Evolutionary conservation across 2,888 invertebrate genomes (phyloP).

Genomic region (Pterostichus niger): DNA sequence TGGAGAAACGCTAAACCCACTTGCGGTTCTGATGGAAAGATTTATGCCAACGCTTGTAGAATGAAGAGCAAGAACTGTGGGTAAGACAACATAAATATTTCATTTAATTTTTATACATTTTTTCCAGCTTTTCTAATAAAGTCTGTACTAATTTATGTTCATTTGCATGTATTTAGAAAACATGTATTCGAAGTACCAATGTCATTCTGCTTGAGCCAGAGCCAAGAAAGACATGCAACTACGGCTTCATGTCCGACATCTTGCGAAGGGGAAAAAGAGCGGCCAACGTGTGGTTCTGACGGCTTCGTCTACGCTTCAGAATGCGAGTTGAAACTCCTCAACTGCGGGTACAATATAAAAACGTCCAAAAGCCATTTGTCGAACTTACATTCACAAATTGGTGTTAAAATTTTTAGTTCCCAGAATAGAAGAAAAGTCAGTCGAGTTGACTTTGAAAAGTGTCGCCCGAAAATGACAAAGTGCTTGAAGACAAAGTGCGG

Average conservation of each 20-base stretch:
- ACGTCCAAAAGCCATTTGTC: not conserved
- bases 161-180: constrained; percentile 80
- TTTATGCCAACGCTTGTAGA: constrained; percentile 93
- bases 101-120: constrained; percentile 33
- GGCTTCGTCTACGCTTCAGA: constrained; percentile 92
- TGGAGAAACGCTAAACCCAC: constrained; percentile 94
- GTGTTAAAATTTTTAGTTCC: constrained; percentile 54
- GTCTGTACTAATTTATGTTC: not conserved
- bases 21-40: constrained; percentile 93
- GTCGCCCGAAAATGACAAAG: constrained; percentile 85
- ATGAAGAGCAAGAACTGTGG: constrained; percentile 97
- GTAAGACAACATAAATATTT: constrained; percentile 76
- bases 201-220: constrained; percentile 89
- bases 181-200: constrained; percentile 96
- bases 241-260: constrained; percentile 84
- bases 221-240: constrained; percentile 84
- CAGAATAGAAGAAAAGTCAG: constrained; percentile 81
- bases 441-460: constrained; percentile 89
- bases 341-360: constrained; percentile 85
- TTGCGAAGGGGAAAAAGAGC: constrained; percentile 86
- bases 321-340: constrained; percentile 93
- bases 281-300: constrained; percentile 92
- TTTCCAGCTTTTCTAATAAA: constrained; percentile 66
- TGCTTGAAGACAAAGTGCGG: constrained; percentile 87
- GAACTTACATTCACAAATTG: constrained; percentile 18